A percentile compares a stretch with the other conserved stretches of the same genome.
phyloP scores from a whole-genome alignment of 2,888 invertebrate genomes.

The Agrotis puta region DNA sequence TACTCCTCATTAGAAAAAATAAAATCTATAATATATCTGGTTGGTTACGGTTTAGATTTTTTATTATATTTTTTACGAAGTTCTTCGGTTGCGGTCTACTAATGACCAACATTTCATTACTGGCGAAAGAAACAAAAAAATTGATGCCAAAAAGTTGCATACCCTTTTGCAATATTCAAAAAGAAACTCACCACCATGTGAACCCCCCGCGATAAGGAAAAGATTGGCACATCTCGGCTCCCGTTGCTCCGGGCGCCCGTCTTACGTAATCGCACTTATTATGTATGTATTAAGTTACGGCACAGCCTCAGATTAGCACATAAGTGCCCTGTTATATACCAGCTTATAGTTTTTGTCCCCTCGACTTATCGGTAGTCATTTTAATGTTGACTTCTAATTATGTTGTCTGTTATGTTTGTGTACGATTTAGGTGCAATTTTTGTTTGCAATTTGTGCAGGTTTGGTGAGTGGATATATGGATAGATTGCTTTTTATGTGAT shows the following conservation, averaged over 20 bases:
- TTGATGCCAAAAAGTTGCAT: no score
- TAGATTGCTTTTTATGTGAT: background rate
- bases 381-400: constrained; percentile 55
- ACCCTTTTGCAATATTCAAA: no score
- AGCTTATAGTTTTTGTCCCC: constrained; percentile 62
- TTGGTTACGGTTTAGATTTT: no score
- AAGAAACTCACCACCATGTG: constrained; percentile 67
- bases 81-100: no score
- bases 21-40: no score
- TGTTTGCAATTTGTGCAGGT: background rate
- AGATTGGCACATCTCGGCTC: constrained; percentile 89
- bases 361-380: constrained; percentile 45
- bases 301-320: constrained; percentile 78
- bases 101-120: no score
- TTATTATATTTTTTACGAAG: no score
- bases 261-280: constrained; percentile 88
- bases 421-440: constrained; percentile 21
- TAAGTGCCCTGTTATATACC: constrained; percentile 76
- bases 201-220: constrained; percentile 77
- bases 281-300: constrained; percentile 85
- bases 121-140: no score
- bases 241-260: constrained; percentile 81
- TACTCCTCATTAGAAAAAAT: no score
- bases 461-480: background rate
- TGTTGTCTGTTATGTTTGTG: constrained; percentile 39